Percentiles rank a stretch among this genome's conserved stretches.
Evolutionary conservation across 2,888 invertebrate species (phyloP).

Genomic region (Tromatobia lineatoria): DNA sequence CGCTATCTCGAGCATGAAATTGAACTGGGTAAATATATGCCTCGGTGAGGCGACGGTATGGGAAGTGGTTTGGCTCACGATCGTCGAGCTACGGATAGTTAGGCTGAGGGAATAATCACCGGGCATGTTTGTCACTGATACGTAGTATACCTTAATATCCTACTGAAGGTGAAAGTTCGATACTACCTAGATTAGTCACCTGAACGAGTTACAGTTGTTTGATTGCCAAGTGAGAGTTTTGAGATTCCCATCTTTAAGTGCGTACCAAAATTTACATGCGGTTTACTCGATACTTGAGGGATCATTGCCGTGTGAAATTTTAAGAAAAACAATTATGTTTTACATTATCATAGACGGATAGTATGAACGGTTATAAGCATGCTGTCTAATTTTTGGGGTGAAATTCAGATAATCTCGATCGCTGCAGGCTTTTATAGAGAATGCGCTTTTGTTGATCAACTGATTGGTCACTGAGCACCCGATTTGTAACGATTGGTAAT

Average conservation of each 20-base stretch:
- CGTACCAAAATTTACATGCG: background rate
- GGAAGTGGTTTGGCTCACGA: conserved; percentile 50
- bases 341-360: too few relatives aligned
- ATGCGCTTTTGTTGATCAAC: too few relatives aligned
- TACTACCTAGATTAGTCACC: conserved; percentile 22
- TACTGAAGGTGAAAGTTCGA: conserved; percentile 29
- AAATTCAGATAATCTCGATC: too few relatives aligned
- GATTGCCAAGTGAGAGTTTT: conserved; percentile 1
- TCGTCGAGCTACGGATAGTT: conserved; percentile 39
- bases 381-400: too few relatives aligned
- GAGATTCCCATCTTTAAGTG: background rate
- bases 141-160: conserved; percentile 6
- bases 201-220: conserved; percentile 23
- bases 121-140: conserved; percentile 50
- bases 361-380: too few relatives aligned
- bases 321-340: too few relatives aligned
- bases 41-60: conserved; percentile 54
- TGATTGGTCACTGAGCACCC: too few relatives aligned
- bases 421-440: too few relatives aligned
- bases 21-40: conserved; percentile 69
- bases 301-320: too few relatives aligned
- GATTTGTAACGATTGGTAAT: too few relatives aligned
- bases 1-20: conserved; percentile 71
- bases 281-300: background rate
- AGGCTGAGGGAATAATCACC: conserved; percentile 47